phyloP scores from a whole-genome alignment of 2,113 vertebrate genomes.

The Xenus cinereus region DNA sequence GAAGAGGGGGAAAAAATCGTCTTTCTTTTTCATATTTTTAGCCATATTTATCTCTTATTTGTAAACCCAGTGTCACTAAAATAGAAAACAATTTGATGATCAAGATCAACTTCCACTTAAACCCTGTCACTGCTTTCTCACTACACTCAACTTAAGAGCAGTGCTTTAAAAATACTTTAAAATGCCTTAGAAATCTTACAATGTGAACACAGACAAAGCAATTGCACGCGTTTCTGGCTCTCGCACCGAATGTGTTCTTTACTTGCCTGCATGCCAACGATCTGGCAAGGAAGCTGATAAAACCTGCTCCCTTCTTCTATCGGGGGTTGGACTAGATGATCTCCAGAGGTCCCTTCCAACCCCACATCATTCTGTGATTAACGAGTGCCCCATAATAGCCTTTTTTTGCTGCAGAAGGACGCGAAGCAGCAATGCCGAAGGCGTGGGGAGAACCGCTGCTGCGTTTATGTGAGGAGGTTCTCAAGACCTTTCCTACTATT shows the following conservation, averaged over 20 bases:
- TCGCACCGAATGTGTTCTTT: no score
- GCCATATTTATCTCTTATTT: background rate
- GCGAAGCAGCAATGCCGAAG: background rate
- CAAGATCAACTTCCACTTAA: background rate
- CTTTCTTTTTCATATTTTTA: background rate
- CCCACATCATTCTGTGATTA: no score
- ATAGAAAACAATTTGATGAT: background rate
- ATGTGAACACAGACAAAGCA: background rate
- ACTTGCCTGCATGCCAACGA: background rate
- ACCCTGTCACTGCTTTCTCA: background rate
- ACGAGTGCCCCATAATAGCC: background rate
- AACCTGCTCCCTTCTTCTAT: background rate
- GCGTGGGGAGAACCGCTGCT: fast-evolving
- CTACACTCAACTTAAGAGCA: no score
- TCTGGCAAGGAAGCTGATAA: background rate
- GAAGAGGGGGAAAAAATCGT: background rate
- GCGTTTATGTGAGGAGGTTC: background rate
- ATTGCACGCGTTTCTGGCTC: fast-evolving
- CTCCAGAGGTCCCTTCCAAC: no score
- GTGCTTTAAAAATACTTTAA: no score
- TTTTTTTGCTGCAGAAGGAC: background rate
- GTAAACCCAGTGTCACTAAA: background rate
- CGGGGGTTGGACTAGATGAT: no score
- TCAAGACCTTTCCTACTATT: background rate
- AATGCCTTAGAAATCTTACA: background rate